phyloP scores from a whole-genome alignment of 2,888 invertebrate species.

The Adineta ricciae region DNA sequence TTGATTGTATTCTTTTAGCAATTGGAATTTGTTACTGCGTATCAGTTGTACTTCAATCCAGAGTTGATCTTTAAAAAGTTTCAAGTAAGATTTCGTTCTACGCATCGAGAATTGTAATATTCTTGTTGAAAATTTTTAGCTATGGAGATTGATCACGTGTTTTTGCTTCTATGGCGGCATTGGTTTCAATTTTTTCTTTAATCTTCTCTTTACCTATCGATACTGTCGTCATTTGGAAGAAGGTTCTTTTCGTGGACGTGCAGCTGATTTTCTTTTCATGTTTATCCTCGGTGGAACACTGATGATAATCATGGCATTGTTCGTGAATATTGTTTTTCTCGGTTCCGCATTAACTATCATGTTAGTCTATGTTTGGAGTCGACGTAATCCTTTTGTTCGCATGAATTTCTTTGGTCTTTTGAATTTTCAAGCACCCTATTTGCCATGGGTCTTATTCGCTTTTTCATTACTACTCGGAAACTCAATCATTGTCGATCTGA shows the following conservation, averaged over 20 bases:
- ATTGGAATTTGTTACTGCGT: constrained; percentile 87
- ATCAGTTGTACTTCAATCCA: constrained; percentile 95
- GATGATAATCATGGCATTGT: constrained; percentile 83
- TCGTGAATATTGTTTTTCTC: constrained; percentile 89
- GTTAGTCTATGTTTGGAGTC: constrained; percentile 97
- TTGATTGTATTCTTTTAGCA: constrained; percentile 66
- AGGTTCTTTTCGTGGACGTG: constrained; percentile 85
- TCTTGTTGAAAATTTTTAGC: constrained; percentile 53
- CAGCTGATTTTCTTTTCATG: constrained; percentile 97
- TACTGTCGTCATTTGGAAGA: constrained; percentile 98
- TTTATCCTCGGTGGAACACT: constrained; percentile 69
- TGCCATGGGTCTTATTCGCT: constrained; percentile 91
- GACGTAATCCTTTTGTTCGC: constrained; percentile 76
- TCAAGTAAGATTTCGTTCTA: too few relatives aligned
- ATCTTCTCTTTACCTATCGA: constrained; percentile 95
- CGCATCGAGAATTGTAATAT: too few relatives aligned
- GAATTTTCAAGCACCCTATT: constrained; percentile 85
- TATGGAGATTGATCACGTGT: constrained; percentile 90
- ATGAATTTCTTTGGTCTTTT: constrained; percentile 94
- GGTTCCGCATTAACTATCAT: constrained; percentile 98
- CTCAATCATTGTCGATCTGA: constrained; percentile 86
- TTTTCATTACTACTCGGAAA: constrained; percentile 92
- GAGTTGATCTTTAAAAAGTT: constrained; percentile 76
- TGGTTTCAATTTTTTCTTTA: constrained; percentile 97
- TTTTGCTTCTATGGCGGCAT: constrained; percentile 95